Conservation (phyloP, 2,888 invertebrate species). For the Brassicogethes aeneus region DNA sequence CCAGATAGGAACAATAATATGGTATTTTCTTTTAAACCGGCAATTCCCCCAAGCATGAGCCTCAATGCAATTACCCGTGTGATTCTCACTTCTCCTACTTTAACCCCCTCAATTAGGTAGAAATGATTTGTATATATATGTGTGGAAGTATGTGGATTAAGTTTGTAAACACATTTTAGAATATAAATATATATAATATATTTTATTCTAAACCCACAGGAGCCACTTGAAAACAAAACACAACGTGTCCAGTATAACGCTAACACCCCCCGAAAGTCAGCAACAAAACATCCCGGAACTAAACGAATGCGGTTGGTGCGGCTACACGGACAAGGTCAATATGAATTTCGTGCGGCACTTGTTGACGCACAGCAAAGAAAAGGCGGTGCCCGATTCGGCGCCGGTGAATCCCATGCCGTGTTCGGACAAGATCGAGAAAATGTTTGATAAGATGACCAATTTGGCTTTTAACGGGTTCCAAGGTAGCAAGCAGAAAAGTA, state of each 20-base stretch:
- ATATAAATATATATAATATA: no score
- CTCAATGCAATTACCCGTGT: no score
- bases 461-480: slow-evolving; percentile 60
- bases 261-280: no score
- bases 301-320: slow-evolving; percentile 54
- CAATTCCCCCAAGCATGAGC: no score
- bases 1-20: no score
- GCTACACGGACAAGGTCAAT: slow-evolving; percentile 55
- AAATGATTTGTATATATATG: no score
- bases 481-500: slow-evolving; percentile 18
- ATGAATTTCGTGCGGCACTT: slow-evolving; percentile 65
- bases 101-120: no score
- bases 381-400: slow-evolving; percentile 53
- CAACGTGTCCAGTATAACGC: slow-evolving; percentile 34
- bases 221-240: slow-evolving; percentile 49
- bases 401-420: slow-evolving; percentile 79
- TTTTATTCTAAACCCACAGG: no score
- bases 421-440: slow-evolving; percentile 64
- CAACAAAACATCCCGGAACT: slow-evolving; percentile 36
- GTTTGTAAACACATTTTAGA: no score
- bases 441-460: slow-evolving; percentile 81
- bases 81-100: no score
- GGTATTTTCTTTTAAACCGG: no score
- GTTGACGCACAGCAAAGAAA: slow-evolving; percentile 53
- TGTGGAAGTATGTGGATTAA: no score